Evolutionary conservation across 1,140 invertebrate genomes (phyloP).

Genomic region (Scylla paramamosain): DNA sequence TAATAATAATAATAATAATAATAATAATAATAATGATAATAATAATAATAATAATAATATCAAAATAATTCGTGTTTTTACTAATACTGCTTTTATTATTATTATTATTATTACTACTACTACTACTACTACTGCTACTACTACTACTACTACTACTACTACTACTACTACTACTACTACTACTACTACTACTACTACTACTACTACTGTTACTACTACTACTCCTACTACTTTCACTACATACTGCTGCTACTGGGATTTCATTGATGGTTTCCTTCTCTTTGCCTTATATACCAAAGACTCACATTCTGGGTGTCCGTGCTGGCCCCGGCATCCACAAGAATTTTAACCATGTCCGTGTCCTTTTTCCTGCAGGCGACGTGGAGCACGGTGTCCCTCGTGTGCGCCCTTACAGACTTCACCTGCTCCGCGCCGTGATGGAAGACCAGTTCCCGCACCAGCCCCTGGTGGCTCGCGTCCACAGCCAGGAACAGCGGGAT

Average conservation of each 20-base stretch:
- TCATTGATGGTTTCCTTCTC: too few relatives aligned
- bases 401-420: slow-evolving; percentile 82
- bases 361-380: slow-evolving; percentile 91
- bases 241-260: too few relatives aligned
- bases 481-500: slow-evolving; percentile 95
- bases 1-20: slow-evolving; percentile 9
- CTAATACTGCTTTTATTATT: neutral
- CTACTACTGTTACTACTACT: too few relatives aligned
- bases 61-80: neutral
- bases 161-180: too few relatives aligned
- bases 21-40: slow-evolving; percentile 28
- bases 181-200: too few relatives aligned
- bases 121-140: too few relatives aligned
- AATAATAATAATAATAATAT: slow-evolving; percentile 40
- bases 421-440: slow-evolving; percentile 87
- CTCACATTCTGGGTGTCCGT: slow-evolving; percentile 94
- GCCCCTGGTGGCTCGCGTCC: slow-evolving; percentile 95
- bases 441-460: slow-evolving; percentile 93
- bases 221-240: too few relatives aligned
- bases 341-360: slow-evolving; percentile 93
- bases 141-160: neutral
- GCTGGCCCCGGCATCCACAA: slow-evolving; percentile 94
- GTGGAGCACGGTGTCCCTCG: slow-evolving; percentile 92
- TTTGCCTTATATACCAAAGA: slow-evolving; percentile 65
- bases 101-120: too few relatives aligned